Conservation (phyloP, 2,113 vertebrate species). For the Lepidothrix coronata region DNA sequence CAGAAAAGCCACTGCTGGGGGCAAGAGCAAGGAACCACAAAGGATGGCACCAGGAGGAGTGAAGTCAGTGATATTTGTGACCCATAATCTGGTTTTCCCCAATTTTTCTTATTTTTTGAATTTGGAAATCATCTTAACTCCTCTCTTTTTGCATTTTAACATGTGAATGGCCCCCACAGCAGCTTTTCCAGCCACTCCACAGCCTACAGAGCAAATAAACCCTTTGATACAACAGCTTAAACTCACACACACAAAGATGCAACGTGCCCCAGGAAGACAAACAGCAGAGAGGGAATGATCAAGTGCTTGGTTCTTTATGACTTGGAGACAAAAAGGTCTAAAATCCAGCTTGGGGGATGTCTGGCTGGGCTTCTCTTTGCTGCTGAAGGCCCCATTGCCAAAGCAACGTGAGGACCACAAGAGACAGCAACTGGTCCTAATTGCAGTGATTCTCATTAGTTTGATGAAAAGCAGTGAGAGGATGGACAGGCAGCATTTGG, state of each 20-base stretch:
- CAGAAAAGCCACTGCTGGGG: background rate
- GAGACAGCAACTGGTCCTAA: background rate
- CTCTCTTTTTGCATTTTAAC: background rate
- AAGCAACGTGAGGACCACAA: background rate
- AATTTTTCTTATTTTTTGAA: background rate
- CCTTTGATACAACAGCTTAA: background rate
- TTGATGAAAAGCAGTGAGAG: background rate
- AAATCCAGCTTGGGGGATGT: background rate
- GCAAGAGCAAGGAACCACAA: background rate
- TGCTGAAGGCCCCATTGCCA: background rate
- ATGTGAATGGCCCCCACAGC: background rate
- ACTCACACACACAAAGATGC: background rate
- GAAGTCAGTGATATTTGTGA: background rate
- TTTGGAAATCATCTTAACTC: background rate
- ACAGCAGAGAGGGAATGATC: background rate
- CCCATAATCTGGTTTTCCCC: background rate
- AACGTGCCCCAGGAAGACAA: background rate
- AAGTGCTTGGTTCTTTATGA: background rate
- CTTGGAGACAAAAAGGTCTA: background rate
- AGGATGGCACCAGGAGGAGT: background rate
- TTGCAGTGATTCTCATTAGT: accelerated
- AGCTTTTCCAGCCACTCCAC: background rate
- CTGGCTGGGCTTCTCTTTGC: background rate
- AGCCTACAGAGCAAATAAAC: background rate
- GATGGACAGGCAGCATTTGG: background rate